Conservation (phyloP, 2,113 vertebrate genomes). For the Limanda limanda region DNA sequence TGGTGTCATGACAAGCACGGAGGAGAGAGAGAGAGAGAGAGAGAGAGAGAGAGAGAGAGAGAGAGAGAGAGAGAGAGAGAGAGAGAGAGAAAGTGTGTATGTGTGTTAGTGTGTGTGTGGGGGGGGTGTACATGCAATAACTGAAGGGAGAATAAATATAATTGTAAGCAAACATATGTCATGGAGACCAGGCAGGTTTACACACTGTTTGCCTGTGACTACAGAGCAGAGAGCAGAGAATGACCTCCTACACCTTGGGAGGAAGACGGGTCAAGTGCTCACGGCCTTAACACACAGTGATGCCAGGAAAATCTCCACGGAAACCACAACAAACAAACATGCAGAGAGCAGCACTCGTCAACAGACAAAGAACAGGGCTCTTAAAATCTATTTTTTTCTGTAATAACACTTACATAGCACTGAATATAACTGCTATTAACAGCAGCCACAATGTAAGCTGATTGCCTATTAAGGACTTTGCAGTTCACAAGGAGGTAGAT, state of each 20-base stretch:
- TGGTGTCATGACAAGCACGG: not conserved
- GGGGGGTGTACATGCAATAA: not conserved
- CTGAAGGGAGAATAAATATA: not conserved
- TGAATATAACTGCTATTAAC: no score
- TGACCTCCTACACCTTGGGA: constrained; percentile 43
- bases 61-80: no score
- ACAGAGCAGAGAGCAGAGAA: constrained; percentile 3
- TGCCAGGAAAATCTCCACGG: constrained; percentile 53
- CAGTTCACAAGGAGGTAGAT: no score
- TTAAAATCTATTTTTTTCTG: no score
- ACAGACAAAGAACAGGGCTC: no score
- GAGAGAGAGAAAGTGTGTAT: not conserved
- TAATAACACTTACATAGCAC: no score
- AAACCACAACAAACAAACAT: constrained; percentile 62
- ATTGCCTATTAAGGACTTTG: no score
- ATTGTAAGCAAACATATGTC: constrained; percentile 2
- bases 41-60: no score
- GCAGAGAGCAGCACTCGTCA: not conserved
- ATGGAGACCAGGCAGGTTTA: constrained; percentile 25
- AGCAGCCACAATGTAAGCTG: no score
- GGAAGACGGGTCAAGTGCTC: constrained; percentile 53
- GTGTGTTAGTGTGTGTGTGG: not conserved
- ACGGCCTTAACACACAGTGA: constrained; percentile 33
- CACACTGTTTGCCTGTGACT: constrained; percentile 2
- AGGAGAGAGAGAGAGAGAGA: no score